Evolutionary conservation across 2,113 vertebrate species (phyloP).

Genomic region (Prolemur simus): DNA sequence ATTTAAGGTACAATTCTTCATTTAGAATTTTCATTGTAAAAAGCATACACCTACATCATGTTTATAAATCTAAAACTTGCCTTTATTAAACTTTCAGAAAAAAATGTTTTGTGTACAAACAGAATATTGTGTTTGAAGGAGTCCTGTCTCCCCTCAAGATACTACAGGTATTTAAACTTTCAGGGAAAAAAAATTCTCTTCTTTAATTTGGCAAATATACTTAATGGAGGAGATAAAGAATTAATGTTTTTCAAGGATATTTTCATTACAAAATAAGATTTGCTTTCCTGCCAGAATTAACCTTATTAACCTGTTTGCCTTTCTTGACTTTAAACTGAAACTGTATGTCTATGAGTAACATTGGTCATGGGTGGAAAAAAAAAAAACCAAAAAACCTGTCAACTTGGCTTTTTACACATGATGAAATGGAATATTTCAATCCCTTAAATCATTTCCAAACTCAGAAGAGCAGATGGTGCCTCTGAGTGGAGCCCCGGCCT

Average conservation of each 20-base stretch:
- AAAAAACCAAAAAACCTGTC: conserved; percentile 36
- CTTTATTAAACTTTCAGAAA: conserved; percentile 14
- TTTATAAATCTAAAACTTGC: background rate
- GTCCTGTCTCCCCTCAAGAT: background rate
- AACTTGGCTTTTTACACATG: conserved; percentile 42
- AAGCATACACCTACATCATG: background rate
- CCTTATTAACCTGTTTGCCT: background rate
- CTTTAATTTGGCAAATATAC: background rate
- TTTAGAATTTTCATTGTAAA: background rate
- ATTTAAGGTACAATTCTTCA: background rate
- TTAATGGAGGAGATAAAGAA: background rate
- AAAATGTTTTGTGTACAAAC: background rate
- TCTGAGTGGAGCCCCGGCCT: conserved; percentile 47
- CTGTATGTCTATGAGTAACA: conserved; percentile 33
- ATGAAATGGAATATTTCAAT: conserved; percentile 50
- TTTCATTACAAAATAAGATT: background rate
- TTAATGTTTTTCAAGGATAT: background rate
- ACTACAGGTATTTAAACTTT: background rate
- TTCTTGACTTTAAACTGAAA: conserved; percentile 15
- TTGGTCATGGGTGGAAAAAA: conserved; percentile 38
- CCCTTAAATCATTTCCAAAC: conserved; percentile 72
- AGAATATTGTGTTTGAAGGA: background rate
- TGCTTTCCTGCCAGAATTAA: conserved; percentile 26
- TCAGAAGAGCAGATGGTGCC: conserved; percentile 69
- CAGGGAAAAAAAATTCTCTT: background rate